Percentiles rank a stretch among this genome's conserved stretches.
Evolutionary conservation across 2,888 invertebrate species (phyloP).

Genomic region (Rhyacophila evoluta): DNA sequence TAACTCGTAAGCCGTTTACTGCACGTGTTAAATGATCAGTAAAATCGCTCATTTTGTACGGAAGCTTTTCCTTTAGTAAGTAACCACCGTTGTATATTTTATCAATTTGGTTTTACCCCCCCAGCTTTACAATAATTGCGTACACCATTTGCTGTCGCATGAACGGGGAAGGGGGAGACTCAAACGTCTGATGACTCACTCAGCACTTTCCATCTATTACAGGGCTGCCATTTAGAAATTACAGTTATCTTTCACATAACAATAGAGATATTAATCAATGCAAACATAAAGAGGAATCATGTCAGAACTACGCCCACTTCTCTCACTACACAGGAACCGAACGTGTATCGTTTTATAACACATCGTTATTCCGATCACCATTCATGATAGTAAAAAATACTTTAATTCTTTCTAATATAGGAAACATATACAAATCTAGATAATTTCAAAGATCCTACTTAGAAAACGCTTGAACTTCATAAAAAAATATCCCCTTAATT

Average conservation of each 20-base stretch:
- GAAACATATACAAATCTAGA: too few species aligned
- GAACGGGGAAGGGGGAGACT: background rate
- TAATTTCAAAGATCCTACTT: too few species aligned
- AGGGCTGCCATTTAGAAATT: constrained; percentile 14
- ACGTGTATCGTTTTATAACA: too few species aligned
- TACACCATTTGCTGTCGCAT: constrained; percentile 3
- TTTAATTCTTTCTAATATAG: too few species aligned
- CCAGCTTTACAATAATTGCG: background rate
- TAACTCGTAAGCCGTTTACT: too few species aligned
- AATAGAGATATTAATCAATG: constrained; percentile 22
- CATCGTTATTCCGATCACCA: too few species aligned
- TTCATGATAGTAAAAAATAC: too few species aligned
- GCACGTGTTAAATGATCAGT: too few species aligned
- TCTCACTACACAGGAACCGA: background rate
- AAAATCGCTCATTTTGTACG: too few species aligned
- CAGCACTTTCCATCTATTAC: background rate
- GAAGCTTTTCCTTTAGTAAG: background rate
- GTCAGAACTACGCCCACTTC: background rate
- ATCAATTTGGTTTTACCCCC: background rate
- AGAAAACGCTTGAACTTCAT: too few species aligned
- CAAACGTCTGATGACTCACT: constrained; percentile 12
- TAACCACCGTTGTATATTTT: background rate
- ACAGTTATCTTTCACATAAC: constrained; percentile 13
- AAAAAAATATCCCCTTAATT: too few species aligned
- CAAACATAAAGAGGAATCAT: background rate